Base-by-base conservation (phyloP, 2,113 vertebrate genomes). In the Leptobrachium ailaonicum region DNA sequence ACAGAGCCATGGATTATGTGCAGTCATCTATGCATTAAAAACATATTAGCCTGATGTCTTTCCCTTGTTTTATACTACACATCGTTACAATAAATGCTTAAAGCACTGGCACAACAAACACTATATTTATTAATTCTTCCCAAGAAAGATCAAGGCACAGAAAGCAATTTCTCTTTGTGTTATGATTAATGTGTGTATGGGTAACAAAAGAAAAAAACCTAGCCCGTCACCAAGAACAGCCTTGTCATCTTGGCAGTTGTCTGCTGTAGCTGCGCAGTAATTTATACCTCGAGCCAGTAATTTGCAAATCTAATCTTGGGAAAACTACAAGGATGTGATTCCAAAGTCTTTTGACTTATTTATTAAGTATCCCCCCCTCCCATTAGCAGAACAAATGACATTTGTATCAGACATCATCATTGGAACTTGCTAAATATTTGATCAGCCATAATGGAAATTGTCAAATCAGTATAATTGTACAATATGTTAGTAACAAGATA, bases 381-480 rank as follows among this genome's bases (percentile, higher is more conserved):
- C 91, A 91, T 97, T 96, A 97, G 96, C 93, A 93, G 97, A 95
- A 94, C 94, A 96, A 97, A 98, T 96, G 95, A 88, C 80, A 86
- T 63, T 4, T 89, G 90, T 92, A 93, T 94, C 92, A 92, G 95
- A 97, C 95, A 95, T 95, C 94, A 93, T 95, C 96, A 95, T 94
- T 90, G 87, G 94, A 94, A 94, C 92, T 95, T 92, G 88, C 98
- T 99, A 99, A 99, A 99, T 99, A 99, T 99, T 99, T 99, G 95
- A 99, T 98, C 93, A 98, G 94, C 92, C 90, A 89, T 99, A 98
- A 99, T 99, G 98, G 96, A 95, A 99, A 97, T 99, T 96, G 95
- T 98, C 97, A 96, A 95, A 93, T 94, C 88, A 91, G 89, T 91
- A 95, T 99, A 98, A 99, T 98, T 98, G 97, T 93, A 90, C 93